Percentiles rank a stretch among this genome's conserved stretches.
These are phyloP conservation scores for Arremon brunneinucha DNA, from an alignment of 2,797 vertebrate genomes.

Conservation along the genomic window DNA sequence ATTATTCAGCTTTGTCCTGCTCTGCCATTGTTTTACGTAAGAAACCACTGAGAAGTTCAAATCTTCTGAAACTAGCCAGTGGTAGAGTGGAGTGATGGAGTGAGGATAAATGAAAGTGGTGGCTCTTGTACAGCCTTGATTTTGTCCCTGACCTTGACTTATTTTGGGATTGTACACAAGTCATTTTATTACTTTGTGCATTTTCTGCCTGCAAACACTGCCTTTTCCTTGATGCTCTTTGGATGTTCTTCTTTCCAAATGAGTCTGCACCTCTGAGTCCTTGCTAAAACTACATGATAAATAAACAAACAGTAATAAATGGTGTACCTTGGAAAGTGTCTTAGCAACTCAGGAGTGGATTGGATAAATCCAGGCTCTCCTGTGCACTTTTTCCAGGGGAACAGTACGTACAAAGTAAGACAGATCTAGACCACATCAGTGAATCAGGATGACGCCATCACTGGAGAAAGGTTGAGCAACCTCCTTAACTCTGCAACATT, in stretches of 20 bases:
- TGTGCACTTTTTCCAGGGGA: not conserved
- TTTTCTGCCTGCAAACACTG: not conserved
- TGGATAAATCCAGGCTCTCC: not conserved
- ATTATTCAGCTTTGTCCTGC: not conserved
- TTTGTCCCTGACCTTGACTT: not conserved
- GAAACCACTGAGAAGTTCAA: not conserved
- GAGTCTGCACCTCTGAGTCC: not conserved
- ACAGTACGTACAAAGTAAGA: rapidly evolving
- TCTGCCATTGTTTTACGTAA: not conserved
- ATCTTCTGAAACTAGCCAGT: not conserved
- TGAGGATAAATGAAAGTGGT: not conserved
- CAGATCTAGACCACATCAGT: rapidly evolving
- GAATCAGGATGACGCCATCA: not conserved
- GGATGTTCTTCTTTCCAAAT: not conserved
- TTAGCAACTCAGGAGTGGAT: not conserved
- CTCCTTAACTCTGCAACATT: not conserved
- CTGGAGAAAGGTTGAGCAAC: not conserved
- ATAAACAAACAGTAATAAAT: not conserved
- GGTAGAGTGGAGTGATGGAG: not conserved
- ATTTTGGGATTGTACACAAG: rapidly evolving
- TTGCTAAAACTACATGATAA: not conserved
- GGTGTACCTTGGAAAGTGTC: not conserved
- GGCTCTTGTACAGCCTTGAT: not conserved
- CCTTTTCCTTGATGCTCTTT: not conserved
- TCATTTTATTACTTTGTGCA: not conserved